A percentile compares a stretch with the other conserved stretches of the same genome.
Evolutionary conservation across 92 coral and sea anemone species (phyloP).

Genomic region (Phymanthus crucifer): DNA sequence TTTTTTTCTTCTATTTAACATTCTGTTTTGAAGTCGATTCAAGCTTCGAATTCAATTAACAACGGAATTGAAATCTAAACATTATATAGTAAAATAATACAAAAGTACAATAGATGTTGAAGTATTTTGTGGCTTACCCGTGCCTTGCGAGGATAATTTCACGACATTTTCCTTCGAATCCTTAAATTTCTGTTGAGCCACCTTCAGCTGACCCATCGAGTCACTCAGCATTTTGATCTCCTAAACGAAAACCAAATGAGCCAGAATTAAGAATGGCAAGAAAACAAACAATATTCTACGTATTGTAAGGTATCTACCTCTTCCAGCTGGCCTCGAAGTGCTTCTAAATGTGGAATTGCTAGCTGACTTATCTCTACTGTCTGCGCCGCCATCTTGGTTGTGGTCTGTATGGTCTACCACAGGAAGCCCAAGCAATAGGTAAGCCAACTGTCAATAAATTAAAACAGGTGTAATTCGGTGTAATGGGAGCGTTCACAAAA

Average conservation of each 20-base stretch:
- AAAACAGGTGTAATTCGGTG: too few relatives aligned
- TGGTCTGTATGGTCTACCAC: background rate
- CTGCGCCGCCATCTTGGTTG: conserved; percentile 81
- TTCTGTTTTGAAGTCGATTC: too few relatives aligned
- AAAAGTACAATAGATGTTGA: background rate
- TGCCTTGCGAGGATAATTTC: conserved; percentile 64
- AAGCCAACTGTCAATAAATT: too few relatives aligned
- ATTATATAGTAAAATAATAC: background rate
- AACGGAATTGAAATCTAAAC: background rate
- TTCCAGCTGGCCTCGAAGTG: conserved; percentile 81
- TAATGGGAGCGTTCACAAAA: too few relatives aligned
- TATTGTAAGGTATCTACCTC: conserved; percentile 54
- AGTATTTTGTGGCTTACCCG: conserved; percentile 47
- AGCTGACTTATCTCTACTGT: conserved; percentile 86
- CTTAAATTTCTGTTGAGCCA: conserved; percentile 91
- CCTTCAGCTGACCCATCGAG: conserved; percentile 84
- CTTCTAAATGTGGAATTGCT: conserved; percentile 86
- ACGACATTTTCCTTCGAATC: conserved; percentile 92
- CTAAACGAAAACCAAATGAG: conserved; percentile 31
- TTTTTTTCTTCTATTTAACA: too few relatives aligned
- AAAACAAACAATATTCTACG: background rate
- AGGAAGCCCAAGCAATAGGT: conserved; percentile 36
- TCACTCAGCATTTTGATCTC: conserved; percentile 90
- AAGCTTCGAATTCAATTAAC: too few relatives aligned
- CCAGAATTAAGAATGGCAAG: background rate